Base-by-base conservation (phyloP, 2,797 vertebrate species). In the Pseudochirops cupreus region DNA sequence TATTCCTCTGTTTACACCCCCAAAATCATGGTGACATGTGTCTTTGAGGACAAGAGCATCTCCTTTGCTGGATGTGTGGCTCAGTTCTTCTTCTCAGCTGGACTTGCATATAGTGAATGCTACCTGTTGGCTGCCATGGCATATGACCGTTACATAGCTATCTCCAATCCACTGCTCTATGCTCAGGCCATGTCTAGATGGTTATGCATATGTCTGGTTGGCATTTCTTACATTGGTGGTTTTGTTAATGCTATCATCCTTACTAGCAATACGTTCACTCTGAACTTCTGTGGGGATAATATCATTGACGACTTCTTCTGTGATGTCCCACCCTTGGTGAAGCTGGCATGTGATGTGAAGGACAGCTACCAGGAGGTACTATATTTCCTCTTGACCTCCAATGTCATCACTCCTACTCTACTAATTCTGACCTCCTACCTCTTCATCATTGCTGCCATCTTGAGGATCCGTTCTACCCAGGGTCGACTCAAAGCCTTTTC, bases 1-100 rank as follows among this genome's bases (percentile, higher is more conserved):
- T 98, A 98, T 18, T 97, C 98, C n/a, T 97, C 97, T 3, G 96
- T 98, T 52, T 98, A 98, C 3, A 98, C 94, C 0, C 98, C 97
- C 2, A 97, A 97, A 93, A 98, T 98, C 39, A 52, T 98, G 0
- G 31, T 92, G 31, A 98, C 97, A n/a, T 98, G 97, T 18, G 89
- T 98, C 9, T 96, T 97, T 54, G 91, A 93, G 89, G 87, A 97
- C 90, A 98, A 97, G 26, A 94, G 91, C 59, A 97, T 98, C 39
- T 98, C 97, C 16, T 96, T 98, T 90, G 90, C 95, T 29, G 94
- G 95, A 14, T 97, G 97, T 18, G 1, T 54, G 0, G 13, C 33
- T 59, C 98, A 97, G 50, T 97, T 98, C 62, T 97, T 98, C 92
- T 98, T 98, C 94, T 98, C 97, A 2, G 96, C 95, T 0, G 94